phyloP scores from a whole-genome alignment of 1,140 invertebrate species.

The Forficula auricularia region DNA sequence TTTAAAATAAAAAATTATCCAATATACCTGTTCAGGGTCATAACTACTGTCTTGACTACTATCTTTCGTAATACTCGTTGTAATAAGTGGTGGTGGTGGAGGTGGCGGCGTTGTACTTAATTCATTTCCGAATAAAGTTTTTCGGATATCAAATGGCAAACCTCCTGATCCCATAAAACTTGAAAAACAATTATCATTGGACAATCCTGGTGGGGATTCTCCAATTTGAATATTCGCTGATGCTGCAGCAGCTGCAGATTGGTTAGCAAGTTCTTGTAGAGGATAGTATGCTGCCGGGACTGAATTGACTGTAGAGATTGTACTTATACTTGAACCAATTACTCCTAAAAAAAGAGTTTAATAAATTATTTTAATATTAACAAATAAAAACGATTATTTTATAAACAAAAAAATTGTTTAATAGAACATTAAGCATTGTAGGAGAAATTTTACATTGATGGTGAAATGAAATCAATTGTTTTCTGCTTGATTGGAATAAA shows the following conservation, averaged over 20 bases:
- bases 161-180: conserved; percentile 25
- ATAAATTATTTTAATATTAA: too few species aligned
- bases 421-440: too few species aligned
- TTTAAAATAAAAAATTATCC: too few species aligned
- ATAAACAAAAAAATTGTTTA: too few species aligned
- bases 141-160: conserved; percentile 23
- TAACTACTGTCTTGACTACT: too few species aligned
- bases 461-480: too few species aligned
- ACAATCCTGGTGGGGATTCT: conserved; percentile 6
- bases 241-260: conserved; percentile 19
- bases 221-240: conserved; percentile 19
- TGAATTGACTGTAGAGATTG: conserved; percentile 20
- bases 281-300: conserved; percentile 22
- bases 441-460: too few species aligned
- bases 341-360: conserved; percentile 12
- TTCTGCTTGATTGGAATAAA: too few species aligned
- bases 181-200: conserved; percentile 6
- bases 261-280: conserved; percentile 25
- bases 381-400: too few species aligned
- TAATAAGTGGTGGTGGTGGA: conserved; percentile 11
- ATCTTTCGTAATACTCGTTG: too few species aligned
- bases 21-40: too few species aligned
- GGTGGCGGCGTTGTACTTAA: conserved; percentile 18
- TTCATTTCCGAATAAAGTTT: conserved; percentile 12
- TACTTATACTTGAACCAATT: conserved; percentile 21